These are phyloP conservation scores for Lethocerus indicus DNA, from an alignment of 1,140 invertebrate species.

Conservation along the genomic window DNA sequence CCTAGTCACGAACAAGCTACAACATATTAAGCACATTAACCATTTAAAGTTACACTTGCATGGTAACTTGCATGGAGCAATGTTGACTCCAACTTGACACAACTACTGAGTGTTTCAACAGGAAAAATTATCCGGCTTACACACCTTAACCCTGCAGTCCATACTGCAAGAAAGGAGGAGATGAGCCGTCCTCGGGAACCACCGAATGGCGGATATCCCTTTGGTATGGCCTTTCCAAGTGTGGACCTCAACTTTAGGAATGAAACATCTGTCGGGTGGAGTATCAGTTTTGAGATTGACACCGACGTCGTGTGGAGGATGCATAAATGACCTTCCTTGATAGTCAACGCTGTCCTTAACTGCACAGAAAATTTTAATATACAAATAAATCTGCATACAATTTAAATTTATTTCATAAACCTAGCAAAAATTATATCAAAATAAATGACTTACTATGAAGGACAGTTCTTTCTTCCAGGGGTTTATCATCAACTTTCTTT, in stretches of 20 bases:
- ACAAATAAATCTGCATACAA: constrained; percentile 1
- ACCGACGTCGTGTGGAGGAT: constrained; percentile 87
- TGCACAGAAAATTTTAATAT: constrained; percentile 26
- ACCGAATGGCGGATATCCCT: constrained; percentile 87
- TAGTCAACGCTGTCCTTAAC: constrained; percentile 92
- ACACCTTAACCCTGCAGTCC: constrained; percentile 93
- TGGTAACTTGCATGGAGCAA: too few relatives aligned
- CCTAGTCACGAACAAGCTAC: too few relatives aligned
- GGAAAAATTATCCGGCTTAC: too few relatives aligned
- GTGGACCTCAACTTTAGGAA: constrained; percentile 92
- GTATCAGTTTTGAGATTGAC: constrained; percentile 85
- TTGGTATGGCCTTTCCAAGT: constrained; percentile 96
- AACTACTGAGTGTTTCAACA: too few relatives aligned
- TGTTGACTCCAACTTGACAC: too few relatives aligned
- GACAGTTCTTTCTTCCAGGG: constrained; percentile 85
- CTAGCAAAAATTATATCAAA: not conserved
- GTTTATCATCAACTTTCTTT: constrained; percentile 74
- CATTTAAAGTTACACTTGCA: too few relatives aligned
- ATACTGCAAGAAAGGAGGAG: constrained; percentile 88
- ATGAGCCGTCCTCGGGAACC: constrained; percentile 91
- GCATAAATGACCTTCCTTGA: constrained; percentile 88
- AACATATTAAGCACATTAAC: too few relatives aligned
- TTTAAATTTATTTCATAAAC: not conserved
- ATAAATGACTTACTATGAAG: constrained; percentile 62
- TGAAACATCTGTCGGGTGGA: constrained; percentile 88